Evolutionary conservation across 2,113 vertebrate genomes (phyloP).

Genomic region (Menidia beryllina): DNA sequence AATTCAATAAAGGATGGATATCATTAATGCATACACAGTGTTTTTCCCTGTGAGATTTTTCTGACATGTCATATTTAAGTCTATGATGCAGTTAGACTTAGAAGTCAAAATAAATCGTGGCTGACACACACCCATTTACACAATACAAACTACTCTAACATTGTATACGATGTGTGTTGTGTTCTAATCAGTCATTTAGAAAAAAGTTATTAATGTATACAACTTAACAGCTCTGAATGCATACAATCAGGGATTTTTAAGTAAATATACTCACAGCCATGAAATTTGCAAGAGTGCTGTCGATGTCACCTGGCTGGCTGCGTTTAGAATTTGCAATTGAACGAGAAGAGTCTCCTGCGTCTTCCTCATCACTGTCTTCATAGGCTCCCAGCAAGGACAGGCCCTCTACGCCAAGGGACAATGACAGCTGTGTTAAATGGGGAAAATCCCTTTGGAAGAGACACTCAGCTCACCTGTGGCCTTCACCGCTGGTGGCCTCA

Average conservation of each 20-base stretch:
- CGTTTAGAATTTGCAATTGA: slow-evolving; percentile 76
- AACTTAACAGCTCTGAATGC: not conserved
- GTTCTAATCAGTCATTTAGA: too few species aligned
- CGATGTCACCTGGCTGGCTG: slow-evolving; percentile 88
- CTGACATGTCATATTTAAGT: too few species aligned
- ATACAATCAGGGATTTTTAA: not conserved
- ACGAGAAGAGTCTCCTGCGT: slow-evolving; percentile 78
- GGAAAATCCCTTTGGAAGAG: not conserved
- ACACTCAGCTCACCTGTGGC: slow-evolving; percentile 85
- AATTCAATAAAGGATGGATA: too few species aligned
- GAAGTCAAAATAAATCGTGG: too few species aligned
- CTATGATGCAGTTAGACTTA: too few species aligned
- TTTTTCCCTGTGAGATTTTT: too few species aligned
- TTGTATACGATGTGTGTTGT: too few species aligned
- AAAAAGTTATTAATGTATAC: not conserved
- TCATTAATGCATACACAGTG: too few species aligned
- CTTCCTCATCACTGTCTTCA: slow-evolving; percentile 94
- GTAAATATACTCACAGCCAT: slow-evolving; percentile 87
- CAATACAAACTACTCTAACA: too few species aligned
- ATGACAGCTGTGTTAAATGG: not conserved
- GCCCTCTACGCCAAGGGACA: slow-evolving; percentile 82
- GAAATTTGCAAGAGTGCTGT: slow-evolving; percentile 96
- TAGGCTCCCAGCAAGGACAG: slow-evolving; percentile 95
- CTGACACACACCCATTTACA: too few species aligned
- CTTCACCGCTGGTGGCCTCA: slow-evolving; percentile 85